A percentile compares a stretch with the other conserved stretches of the same genome.
phyloP scores from a whole-genome alignment of 1,140 invertebrate genomes.

The Bombus difficillimus region DNA sequence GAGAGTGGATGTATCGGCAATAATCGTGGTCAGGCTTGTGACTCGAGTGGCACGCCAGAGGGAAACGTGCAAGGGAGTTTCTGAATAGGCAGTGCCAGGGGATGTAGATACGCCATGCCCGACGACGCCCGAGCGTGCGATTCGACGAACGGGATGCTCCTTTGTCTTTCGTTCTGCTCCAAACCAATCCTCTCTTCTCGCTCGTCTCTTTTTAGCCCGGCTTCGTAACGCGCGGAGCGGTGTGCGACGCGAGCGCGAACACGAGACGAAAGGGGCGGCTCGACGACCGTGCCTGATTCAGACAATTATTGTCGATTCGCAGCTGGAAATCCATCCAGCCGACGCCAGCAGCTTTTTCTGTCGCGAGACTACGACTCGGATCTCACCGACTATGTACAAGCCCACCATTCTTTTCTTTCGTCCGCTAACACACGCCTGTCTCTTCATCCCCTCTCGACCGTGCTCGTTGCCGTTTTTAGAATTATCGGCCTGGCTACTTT shows the following conservation, averaged over 20 bases:
- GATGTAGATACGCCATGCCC: conserved; percentile 82
- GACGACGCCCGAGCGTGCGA: conserved; percentile 70
- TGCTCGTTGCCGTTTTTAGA: conserved; percentile 37
- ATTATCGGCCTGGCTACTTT: conserved; percentile 44
- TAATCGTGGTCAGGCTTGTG: conserved; percentile 71
- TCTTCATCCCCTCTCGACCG: conserved; percentile 9
- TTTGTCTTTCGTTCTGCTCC: conserved; percentile 78
- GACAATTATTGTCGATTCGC: conserved; percentile 72
- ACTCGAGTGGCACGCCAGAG: conserved; percentile 23
- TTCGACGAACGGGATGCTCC: conserved; percentile 79
- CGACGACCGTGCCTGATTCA: conserved; percentile 65
- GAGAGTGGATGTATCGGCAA: conserved; percentile 76
- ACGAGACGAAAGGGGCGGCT: conserved; percentile 15
- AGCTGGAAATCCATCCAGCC: conserved; percentile 68
- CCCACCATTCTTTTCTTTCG: conserved; percentile 18
- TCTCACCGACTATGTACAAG: conserved; percentile 26
- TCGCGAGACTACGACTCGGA: conserved; percentile 47
- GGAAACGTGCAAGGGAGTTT: conserved; percentile 68
- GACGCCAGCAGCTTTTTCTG: conserved; percentile 69
- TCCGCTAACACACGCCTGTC: not conserved
- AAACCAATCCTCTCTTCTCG: conserved; percentile 57
- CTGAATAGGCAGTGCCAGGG: conserved; percentile 75
- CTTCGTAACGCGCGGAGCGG: not conserved
- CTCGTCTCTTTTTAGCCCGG: conserved; percentile 19
- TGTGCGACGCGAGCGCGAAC: not conserved